Evolutionary conservation across 2,113 vertebrate species (phyloP), one percentile per base, ranked within the genome.

Genomic region (Nothocercus julius): DNA sequence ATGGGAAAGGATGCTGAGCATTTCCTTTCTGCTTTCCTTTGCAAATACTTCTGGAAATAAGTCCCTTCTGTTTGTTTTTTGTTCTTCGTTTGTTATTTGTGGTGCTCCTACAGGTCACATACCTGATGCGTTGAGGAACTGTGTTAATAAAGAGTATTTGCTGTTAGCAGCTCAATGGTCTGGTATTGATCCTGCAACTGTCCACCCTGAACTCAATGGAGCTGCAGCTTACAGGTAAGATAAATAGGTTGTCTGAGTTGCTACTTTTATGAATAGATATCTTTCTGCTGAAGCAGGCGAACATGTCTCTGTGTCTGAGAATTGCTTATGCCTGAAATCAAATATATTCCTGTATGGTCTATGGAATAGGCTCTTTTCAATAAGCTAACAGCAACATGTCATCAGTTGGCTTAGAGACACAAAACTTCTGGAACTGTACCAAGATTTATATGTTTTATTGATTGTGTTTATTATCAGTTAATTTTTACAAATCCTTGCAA

Each of bases 61-160:
- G 38, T 27, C 44, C 68, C 7, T 89, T 51, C 45, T 95, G n/a
- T 54, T 53, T 36, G 20, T 21, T 27, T 70, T 18, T 28, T 28
- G 16, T 61, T 77, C n/a, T 10, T 19, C 76, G 28, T 92, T 88
- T 66, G 24, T 82, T n/a, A 68, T 93, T 90, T 47, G 93, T 90
- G 54, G 61, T 47, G 13, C 89, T 90, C 63, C 83, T 89, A 40
- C 93, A 99, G 99, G 99, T 70, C 98, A 98, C 82, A 99, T 99
- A 97, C 99, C 99, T 40, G 99, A 99, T 87, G 98, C 97, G 93
- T 97, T 99, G 97, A 99, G 98, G 97, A 99, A 99, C 97, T 99
- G 99, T 94, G 99, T 99, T 97, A 99, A 99, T 97, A 99, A 99
- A 97, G 99, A 99, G 89, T 99, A 99, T 96, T 98, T 99, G 97